Evolutionary conservation across 2,888 invertebrate species (phyloP), one percentile per base, ranked within the genome.

Genomic region (Nebria brevicollis): DNA sequence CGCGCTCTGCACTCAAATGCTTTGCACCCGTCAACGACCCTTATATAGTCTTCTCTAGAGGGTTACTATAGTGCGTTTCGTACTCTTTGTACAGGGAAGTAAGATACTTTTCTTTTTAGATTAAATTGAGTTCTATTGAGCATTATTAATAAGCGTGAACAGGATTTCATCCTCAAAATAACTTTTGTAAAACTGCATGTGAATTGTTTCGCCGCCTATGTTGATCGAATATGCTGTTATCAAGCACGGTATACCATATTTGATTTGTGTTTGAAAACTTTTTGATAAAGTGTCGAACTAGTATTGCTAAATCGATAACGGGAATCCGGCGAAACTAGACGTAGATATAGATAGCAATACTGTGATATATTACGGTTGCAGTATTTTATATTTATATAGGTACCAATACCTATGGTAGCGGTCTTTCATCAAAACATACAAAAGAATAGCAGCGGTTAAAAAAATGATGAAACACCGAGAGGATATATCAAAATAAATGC

Each of bases 31-130:
- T 54, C 54, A 54, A 54, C 54, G 54, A 54, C 54, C 54, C 54
- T 54, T 7, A 54, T 7, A 54, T 54, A 54, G 6, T 54, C 54
- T 54, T 54, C 54, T 54, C 54, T 54, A 54, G 54, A 54, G 54
- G 54, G 54, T 54, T 54, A 54, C 54, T 54, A 54, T 54, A 54
- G 54, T 54, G 54, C 54, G 54, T 54, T 54, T 54, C 54, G 54
- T 54, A 54, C 54, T 54, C 54, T 54, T 54, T 54, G 54, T 54
- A 13, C 54, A 13, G 54, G 13, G 54, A 8, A 54, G 13, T 13
- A 54, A 6, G 54, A 54, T 13, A 54, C 7, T 54, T 54, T 54
- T 8, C 13, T 11, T 54, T 54, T 1, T 54, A 54, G 54, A 54
- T 54, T 54, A 54, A 13, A 1, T 54, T 54, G 54, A 13, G 54